Evolutionary conservation across 2,113 vertebrate species (phyloP), one percentile per base, ranked within the genome.

Genomic region (Anoplopoma fimbria): DNA sequence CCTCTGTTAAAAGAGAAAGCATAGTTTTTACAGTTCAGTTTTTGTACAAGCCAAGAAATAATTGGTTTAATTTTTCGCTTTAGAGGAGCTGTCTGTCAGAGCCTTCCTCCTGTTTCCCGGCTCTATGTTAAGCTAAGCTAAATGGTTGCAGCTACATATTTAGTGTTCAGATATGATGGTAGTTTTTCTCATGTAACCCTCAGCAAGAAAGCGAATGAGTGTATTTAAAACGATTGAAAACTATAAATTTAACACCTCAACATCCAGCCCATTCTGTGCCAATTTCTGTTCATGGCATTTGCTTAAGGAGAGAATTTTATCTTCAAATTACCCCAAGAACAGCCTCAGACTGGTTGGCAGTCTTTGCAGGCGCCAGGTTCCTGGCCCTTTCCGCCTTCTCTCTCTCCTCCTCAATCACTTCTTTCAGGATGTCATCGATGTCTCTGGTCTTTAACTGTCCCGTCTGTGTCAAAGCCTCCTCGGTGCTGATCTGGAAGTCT

Each of bases 381-480:
- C 83, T 85, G 15, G 76, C 89, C 55, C 63, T 77, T 21, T 70
- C 70, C 12, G 82, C 88, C 69, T 93, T 89, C 72, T 82, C 85
- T 27, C 85, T 67, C 84, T 93, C 92, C 81, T 90, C 88, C 78
- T 92, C 91, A 4, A 92, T 92, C 61, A 91, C 91, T 51, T 90
- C 79, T 72, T 93, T 91, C 31, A 93, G 88, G 75, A 94, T 89
- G 67, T 94, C 90, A 21, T 93, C 92, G 13, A 91, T 77, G 81
- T 92, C 91, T 34, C 70, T 86, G 82, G 36, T 88, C 73, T 81
- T 79, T 0, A 86, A 47, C 58, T 71, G 75, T 3, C 68, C 45
- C 6, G 61, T 45, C 40, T 65, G 64, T 1, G 72, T 68, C 67
- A 85, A 80, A 61, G 86, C 85, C 57, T 92, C 92, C 84, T 88